Conservation (phyloP, 2,888 invertebrate species). For the Scaptomyza tumidula region DNA sequence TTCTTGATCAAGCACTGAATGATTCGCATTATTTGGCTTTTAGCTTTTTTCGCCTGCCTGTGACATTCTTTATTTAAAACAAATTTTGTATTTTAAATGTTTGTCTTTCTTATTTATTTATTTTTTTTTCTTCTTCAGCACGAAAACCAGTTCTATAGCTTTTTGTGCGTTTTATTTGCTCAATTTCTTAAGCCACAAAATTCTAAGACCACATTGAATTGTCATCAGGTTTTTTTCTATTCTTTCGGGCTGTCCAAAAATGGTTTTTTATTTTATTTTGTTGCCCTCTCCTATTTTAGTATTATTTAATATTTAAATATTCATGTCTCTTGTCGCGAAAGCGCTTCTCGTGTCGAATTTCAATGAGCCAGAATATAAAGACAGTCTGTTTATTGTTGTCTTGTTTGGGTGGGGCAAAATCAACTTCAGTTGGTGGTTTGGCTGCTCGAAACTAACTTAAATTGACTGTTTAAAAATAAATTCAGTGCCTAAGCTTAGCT, state of each 20-base stretch:
- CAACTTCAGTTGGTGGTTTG: background rate
- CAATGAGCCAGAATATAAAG: conserved; percentile 44
- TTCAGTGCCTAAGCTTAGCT: conserved; percentile 1
- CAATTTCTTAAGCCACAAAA: conserved; percentile 31
- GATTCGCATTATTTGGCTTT: conserved; percentile 22
- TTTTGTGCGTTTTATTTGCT: conserved; percentile 33
- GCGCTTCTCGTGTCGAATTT: conserved; percentile 45
- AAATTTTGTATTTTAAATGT: background rate
- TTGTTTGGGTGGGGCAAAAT: conserved; percentile 10
- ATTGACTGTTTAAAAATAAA: conserved; percentile 1
- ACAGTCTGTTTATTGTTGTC: conserved; percentile 17
- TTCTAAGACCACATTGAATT: conserved; percentile 35
- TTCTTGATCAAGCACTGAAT: conserved; percentile 31
- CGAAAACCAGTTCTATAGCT: conserved; percentile 51
- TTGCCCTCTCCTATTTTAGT: conserved; percentile 13
- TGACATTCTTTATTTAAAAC: conserved; percentile 26
- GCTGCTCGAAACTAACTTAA: background rate
- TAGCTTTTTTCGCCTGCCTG: conserved; percentile 10
- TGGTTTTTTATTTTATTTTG: background rate
- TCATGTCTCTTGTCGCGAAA: conserved; percentile 32
- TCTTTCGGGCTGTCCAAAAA: conserved; percentile 11
- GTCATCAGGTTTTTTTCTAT: conserved; percentile 31
- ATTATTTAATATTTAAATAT: conserved; percentile 63
- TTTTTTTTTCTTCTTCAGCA: conserved; percentile 7
- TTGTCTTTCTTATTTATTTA: conserved; percentile 7